Base-by-base conservation (phyloP, 1,140 invertebrate genomes). In the Pseudomyrmex pallidus region DNA sequence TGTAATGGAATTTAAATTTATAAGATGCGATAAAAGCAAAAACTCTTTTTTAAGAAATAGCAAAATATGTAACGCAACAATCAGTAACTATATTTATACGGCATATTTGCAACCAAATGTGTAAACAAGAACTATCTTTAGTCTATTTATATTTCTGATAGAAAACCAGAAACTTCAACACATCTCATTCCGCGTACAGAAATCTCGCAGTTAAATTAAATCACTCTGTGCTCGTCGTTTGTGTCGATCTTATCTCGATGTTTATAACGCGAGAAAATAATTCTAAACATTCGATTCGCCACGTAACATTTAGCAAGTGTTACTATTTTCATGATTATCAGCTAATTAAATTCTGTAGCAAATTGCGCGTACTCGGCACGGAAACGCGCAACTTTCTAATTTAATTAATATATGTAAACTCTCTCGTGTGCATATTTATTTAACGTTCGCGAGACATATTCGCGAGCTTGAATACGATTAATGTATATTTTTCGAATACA, bases 271-370 rank as follows among this genome's bases (percentile, higher is more conserved):
- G 13, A 67, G 8, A 66, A 77, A 57, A 57, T 56, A 13, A 50
- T 35, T 63, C 13, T 46, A 46, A 35, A 46, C 63, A 44, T 57
- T 77, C 70, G 15, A 70, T 59, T 57, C 22, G 44, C 67, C 48
- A 70, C 54, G 54, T 68, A 78, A 80, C 66, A 72, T 70, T 80
- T 80, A 72, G n/a, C 66, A 80, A 70, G 64, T 72, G 54, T 80
- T 80, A 70, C 76, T 50, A 80, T 70, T 46, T 70, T 80, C 22
- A 61, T 44, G n/a, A 80, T 80, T 80, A 80, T n/a, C 20, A 22
- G 20, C 15, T 2, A 7, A 17, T 57, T 67, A 77, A n/a, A 9
- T 59, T 70, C 15, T 48, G 10, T 7, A 59, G 44, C 61, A 48
- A 70, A 25, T 59, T 80, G 8, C 44, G 22, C 46, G n/a, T 50